Evolutionary conservation across 2,797 vertebrate genomes (phyloP).

Genomic region (Melanotaenia maccullochi): DNA sequence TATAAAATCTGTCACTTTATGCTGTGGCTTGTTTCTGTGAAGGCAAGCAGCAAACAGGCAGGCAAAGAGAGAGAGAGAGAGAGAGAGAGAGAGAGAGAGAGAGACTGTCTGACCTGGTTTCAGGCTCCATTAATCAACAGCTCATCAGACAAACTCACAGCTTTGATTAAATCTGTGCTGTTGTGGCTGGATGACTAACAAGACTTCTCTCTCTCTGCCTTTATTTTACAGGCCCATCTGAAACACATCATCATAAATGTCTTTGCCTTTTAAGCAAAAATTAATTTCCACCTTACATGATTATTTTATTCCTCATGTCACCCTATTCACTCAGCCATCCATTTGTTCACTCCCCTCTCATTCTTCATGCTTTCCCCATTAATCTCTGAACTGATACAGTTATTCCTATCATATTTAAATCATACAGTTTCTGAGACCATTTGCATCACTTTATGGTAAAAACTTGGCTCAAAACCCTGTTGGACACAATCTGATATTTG

Average conservation of each 20-base stretch:
- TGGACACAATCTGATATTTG: too few relatives aligned
- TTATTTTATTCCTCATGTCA: neutral
- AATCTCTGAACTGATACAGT: neutral
- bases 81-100: slow-evolving; percentile 11
- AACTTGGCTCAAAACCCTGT: too few relatives aligned
- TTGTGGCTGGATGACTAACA: slow-evolving; percentile 47
- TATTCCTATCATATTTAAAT: too few relatives aligned
- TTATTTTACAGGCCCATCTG: slow-evolving; percentile 8
- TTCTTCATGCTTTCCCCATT: neutral
- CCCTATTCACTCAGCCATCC: slow-evolving; percentile 2
- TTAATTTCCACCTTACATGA: slow-evolving; percentile 17
- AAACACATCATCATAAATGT: slow-evolving; percentile 19
- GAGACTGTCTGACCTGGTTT: slow-evolving; percentile 70
- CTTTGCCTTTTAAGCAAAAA: slow-evolving; percentile 9
- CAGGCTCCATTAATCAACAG: slow-evolving; percentile 73
- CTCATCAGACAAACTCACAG: slow-evolving; percentile 61
- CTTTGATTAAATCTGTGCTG: slow-evolving; percentile 71
- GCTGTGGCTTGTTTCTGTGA: slow-evolving; percentile 25
- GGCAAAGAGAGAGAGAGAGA: neutral
- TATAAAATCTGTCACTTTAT: slow-evolving; percentile 11
- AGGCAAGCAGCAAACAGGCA: slow-evolving; percentile 14
- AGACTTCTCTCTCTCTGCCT: slow-evolving; percentile 20
- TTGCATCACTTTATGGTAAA: too few relatives aligned
- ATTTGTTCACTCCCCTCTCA: neutral
- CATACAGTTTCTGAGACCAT: too few relatives aligned